Evolutionary conservation across 2,888 invertebrate genomes (phyloP), one percentile per base, ranked within the genome.

Genomic region (Sphaerophoria taeniata): DNA sequence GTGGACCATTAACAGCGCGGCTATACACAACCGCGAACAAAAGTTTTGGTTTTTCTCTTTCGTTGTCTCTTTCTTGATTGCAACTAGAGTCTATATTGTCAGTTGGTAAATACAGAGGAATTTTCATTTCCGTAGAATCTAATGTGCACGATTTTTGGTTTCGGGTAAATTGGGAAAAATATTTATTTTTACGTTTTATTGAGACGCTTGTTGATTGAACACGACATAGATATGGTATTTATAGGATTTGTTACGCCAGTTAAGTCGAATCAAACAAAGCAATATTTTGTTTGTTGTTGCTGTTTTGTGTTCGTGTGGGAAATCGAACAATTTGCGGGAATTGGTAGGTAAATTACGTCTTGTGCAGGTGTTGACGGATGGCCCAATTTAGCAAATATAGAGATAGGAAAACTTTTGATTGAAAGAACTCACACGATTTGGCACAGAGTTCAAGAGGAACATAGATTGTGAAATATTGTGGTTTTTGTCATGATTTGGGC

Each of bases 141-240:
- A 84, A 69, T 60, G 83, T 67, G 83, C 83, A 84, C 83, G 83
- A 84, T 84, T 60, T 79, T 49, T 63, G 65, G 67, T 79, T 84
- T 39, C 74, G 45, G 71, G 65, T 84, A 79, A 84, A 79, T 79
- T 84, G 70, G 79, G 70, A 74, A 70, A 71, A 71, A 75, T 75
- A 47, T 74, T 69, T 76, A 69, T 77, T 63, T 67, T 73, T 70
- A 53, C 73, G 69, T 70, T 73, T 78, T 82, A 72, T 77, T 77
- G 1, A 24, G 73, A 53, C 45, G 56, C 39, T 73, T 39, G 39
- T 39, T 51, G 55, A 67, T 73, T 24, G 49, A 49, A 14, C 49
- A 36, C 49, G 65, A 24, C 60, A 51, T 11, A 3, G 70, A 65
- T n/a, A n/a, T 75, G 76, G 81, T 76, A 81, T 81, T 81, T 76